Conservation (phyloP, 2,797 vertebrate genomes). For the Peromyscus attwateri region DNA sequence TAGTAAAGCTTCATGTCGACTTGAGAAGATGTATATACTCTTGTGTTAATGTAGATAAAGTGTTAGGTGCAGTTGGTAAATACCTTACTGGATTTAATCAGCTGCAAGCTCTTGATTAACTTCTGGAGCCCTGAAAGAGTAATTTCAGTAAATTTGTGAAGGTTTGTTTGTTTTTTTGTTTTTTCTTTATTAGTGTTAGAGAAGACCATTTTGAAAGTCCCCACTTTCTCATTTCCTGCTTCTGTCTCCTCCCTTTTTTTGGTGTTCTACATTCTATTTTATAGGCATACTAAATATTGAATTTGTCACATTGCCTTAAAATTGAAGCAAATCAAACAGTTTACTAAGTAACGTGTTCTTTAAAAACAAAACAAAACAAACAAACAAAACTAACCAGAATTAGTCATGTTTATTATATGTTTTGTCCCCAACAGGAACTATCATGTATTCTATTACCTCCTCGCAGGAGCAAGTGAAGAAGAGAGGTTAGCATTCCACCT, state of each 20-base stretch:
- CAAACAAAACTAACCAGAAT: neutral
- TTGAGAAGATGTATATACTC: neutral
- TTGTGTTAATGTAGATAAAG: neutral
- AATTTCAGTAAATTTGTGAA: conserved; percentile 36
- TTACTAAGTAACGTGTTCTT: neutral
- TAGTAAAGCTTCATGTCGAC: neutral
- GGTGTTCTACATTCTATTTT: neutral
- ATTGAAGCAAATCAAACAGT: conserved; percentile 2
- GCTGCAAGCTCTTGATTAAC: neutral
- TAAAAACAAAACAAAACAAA: neutral
- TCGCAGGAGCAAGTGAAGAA: conserved; percentile 97
- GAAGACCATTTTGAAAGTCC: neutral
- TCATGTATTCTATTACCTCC: conserved; percentile 99
- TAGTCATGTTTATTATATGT: conserved; percentile 36
- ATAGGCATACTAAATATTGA: conserved; percentile 53
- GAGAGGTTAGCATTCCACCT: conserved; percentile 96
- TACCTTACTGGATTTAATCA: neutral
- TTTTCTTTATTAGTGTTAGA: conserved; percentile 28
- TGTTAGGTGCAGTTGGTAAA: neutral
- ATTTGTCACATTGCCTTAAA: conserved; percentile 37
- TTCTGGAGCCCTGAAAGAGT: conserved; percentile 49
- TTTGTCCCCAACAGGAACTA: conserved; percentile 94
- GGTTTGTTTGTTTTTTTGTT: neutral
- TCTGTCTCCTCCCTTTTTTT: neutral
- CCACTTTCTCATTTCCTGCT: neutral